Evolutionary conservation across 2,797 vertebrate species (phyloP).

Genomic region (Propithecus perrieri): DNA sequence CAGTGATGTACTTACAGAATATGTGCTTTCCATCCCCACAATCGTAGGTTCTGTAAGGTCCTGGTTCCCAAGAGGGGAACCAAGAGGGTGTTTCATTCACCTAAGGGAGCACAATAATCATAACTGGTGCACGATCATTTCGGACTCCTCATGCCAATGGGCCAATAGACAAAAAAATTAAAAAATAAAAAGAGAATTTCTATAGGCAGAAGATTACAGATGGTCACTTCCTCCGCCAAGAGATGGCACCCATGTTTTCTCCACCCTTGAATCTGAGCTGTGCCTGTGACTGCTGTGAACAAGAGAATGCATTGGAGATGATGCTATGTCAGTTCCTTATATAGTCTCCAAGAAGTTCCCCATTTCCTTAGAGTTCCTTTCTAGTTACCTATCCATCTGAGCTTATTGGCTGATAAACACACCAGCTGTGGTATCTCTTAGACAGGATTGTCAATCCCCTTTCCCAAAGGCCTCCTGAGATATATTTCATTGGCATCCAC

Average conservation of each 20-base stretch:
- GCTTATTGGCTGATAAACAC: not conserved
- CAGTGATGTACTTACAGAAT: not conserved
- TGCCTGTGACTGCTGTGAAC: too few relatives aligned
- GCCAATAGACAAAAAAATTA: not conserved
- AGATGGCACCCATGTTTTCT: not conserved
- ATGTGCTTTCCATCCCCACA: not conserved
- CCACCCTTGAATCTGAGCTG: not conserved
- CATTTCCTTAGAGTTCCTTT: not conserved
- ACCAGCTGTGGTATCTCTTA: not conserved
- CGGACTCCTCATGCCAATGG: not conserved
- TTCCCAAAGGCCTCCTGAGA: not conserved
- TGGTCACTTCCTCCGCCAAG: not conserved
- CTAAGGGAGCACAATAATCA: not conserved
- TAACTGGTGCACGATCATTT: not conserved
- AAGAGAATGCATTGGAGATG: not conserved
- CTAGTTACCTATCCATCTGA: not conserved
- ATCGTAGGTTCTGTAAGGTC: not conserved
- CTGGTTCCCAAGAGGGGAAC: not conserved
- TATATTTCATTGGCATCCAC: not conserved
- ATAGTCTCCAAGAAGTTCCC: too few relatives aligned
- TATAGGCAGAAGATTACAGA: not conserved
- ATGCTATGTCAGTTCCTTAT: not conserved
- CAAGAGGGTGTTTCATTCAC: not conserved
- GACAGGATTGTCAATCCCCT: not conserved
- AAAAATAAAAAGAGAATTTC: not conserved